A percentile compares a stretch with the other conserved stretches of the same genome.
Evolutionary conservation across 1,140 invertebrate species (phyloP).

Genomic region (Dryas iulia): DNA sequence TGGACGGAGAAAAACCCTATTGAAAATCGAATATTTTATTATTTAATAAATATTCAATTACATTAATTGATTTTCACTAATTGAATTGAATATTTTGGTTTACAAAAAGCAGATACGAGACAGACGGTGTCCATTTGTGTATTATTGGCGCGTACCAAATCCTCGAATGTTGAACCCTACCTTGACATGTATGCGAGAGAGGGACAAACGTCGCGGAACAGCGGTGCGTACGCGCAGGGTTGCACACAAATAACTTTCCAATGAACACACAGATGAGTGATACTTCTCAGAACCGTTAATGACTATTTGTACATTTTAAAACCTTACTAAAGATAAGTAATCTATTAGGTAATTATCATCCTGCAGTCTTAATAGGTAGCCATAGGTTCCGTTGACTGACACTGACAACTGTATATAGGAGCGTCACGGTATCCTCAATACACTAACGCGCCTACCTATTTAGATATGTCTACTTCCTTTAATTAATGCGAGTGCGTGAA

Average conservation of each 20-base stretch:
- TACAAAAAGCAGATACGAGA: constrained; percentile 55
- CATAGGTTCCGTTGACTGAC: constrained; percentile 37
- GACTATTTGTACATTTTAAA: constrained; percentile 41
- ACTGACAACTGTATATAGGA: constrained; percentile 27
- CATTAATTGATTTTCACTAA: constrained; percentile 46
- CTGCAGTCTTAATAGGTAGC: constrained; percentile 3
- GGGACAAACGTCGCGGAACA: constrained; percentile 59
- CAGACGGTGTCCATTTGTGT: constrained; percentile 50
- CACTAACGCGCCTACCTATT: constrained; percentile 39
- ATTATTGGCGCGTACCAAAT: constrained; percentile 64
- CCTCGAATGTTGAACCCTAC: constrained; percentile 78
- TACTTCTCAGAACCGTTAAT: constrained; percentile 57
- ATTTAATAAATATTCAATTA: background rate
- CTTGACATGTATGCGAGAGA: constrained; percentile 74
- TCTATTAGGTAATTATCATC: constrained; percentile 40
- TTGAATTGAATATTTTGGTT: constrained; percentile 51
- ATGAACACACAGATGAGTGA: constrained; percentile 55
- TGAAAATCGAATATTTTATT: background rate
- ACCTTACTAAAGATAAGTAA: constrained; percentile 48
- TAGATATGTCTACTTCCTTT: constrained; percentile 50
- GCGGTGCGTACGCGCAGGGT: constrained; percentile 62
- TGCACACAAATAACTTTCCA: constrained; percentile 74
- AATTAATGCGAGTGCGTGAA: constrained; percentile 57
- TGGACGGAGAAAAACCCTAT: constrained; percentile 4
- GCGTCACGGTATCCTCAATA: constrained; percentile 35